Conservation (phyloP, 2,888 invertebrate species). For the Merodon equestris region DNA sequence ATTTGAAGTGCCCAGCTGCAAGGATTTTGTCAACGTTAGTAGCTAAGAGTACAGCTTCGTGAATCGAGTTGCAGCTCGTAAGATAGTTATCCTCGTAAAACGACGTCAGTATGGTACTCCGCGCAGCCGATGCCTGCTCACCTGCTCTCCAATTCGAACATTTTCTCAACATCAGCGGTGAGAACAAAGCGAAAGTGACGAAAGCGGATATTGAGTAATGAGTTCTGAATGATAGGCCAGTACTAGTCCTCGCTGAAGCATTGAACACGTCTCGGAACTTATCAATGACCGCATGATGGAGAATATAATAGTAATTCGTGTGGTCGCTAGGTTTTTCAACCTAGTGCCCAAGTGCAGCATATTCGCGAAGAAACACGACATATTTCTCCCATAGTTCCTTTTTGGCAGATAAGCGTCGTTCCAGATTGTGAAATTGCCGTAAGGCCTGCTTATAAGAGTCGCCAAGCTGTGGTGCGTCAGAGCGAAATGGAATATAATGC, state of each 20-base stretch:
- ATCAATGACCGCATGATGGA: constrained; percentile 32
- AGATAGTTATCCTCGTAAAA: neutral
- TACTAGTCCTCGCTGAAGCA: constrained; percentile 18
- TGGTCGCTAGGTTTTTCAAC: constrained; percentile 30
- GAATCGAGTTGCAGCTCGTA: neutral
- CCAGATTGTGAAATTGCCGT: constrained; percentile 16
- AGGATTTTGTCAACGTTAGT: neutral
- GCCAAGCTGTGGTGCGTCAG: constrained; percentile 25
- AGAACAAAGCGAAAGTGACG: too few relatives aligned
- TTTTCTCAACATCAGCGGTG: too few relatives aligned
- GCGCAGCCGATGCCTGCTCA: neutral
- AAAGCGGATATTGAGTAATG: too few relatives aligned
- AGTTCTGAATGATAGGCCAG: too few relatives aligned
- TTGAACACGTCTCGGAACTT: constrained; percentile 53
- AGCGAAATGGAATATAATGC: constrained; percentile 38
- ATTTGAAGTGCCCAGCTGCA: neutral
- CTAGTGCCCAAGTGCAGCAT: constrained; percentile 30
- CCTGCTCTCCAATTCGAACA: too few relatives aligned
- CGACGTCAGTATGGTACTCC: neutral
- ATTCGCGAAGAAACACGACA: constrained; percentile 40
- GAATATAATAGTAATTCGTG: constrained; percentile 34
- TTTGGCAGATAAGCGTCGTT: neutral
- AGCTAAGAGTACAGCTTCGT: neutral
- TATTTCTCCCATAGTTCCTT: neutral
- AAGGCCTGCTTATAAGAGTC: neutral